A percentile compares a stretch with the other conserved stretches of the same genome.
These are phyloP conservation scores for Aix galericulata DNA, from an alignment of 2,113 vertebrate species.

Conservation along the genomic window DNA sequence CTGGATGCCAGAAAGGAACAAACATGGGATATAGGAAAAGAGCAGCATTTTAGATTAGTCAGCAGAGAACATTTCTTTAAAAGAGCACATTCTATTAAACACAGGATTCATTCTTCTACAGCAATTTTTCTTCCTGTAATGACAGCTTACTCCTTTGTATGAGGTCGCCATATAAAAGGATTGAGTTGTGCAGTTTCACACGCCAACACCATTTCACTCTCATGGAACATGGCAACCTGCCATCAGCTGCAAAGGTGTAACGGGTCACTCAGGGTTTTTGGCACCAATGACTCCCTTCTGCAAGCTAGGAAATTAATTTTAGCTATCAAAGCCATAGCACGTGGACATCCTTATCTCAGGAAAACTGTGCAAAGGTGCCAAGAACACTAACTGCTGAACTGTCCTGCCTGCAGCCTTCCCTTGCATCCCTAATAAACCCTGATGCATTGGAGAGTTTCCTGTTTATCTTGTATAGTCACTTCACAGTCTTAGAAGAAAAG, in stretches of 20 bases:
- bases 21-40: background rate
- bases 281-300: background rate
- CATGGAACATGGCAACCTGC: slow-evolving; percentile 12
- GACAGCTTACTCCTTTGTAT: slow-evolving; percentile 27
- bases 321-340: background rate
- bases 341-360: background rate
- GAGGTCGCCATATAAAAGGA: slow-evolving; percentile 7
- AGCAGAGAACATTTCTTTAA: slow-evolving; percentile 1
- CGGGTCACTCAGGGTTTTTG: slow-evolving; percentile 25
- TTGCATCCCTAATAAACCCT: background rate
- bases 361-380: background rate
- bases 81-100: slow-evolving; percentile 44
- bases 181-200: slow-evolving; percentile 41
- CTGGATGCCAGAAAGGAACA: slow-evolving; percentile 26
- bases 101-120: slow-evolving; percentile 52
- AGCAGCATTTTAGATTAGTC: slow-evolving; percentile 13
- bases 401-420: background rate
- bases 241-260: slow-evolving; percentile 46
- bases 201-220: background rate
- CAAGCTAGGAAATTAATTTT: slow-evolving; percentile 52
- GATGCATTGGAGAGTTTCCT: background rate
- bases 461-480: background rate
- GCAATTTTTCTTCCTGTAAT: slow-evolving; percentile 39
- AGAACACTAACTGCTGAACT: background rate
- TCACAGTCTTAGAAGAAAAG: background rate